A percentile compares a stretch with the other conserved stretches of the same genome.
Evolutionary conservation across 2,797 vertebrate species (phyloP).

Genomic region (Mycteria americana): DNA sequence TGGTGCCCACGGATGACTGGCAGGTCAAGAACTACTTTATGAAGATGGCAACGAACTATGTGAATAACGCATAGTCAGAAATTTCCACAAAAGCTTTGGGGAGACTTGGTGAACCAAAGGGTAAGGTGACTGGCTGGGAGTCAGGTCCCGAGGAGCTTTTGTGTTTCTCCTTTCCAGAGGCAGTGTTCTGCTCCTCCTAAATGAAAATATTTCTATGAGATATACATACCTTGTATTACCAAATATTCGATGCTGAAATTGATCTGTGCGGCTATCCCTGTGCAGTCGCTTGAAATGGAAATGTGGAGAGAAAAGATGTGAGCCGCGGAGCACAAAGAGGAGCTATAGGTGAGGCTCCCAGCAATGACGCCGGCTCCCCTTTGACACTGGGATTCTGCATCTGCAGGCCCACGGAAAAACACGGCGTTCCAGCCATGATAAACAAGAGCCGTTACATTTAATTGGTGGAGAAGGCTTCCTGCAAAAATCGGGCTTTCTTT

Average conservation of each 20-base stretch:
- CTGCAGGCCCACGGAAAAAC: not conserved
- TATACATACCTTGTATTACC: not conserved
- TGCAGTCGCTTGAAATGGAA: conserved; percentile 21
- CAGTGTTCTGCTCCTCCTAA: not conserved
- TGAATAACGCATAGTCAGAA: not conserved
- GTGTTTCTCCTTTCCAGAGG: not conserved
- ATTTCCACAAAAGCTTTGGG: not conserved
- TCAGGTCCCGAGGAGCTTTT: not conserved
- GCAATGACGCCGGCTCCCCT: conserved; percentile 34
- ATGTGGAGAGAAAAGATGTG: conserved; percentile 24
- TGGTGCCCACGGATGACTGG: not conserved
- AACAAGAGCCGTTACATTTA: not conserved
- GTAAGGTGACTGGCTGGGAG: not conserved
- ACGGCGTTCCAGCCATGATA: not conserved
- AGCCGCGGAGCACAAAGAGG: conserved; percentile 16
- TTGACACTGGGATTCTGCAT: not conserved
- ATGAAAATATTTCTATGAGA: not conserved
- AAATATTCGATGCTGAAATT: not conserved
- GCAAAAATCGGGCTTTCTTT: not conserved
- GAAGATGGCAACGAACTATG: not conserved
- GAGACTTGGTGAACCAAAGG: not conserved
- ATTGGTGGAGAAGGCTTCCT: not conserved
- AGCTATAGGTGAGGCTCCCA: conserved; percentile 1
- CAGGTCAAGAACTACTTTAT: not conserved
- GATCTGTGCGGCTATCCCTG: not conserved